Percentiles rank a stretch among this genome's conserved stretches.
Conservation (phyloP, 2,888 invertebrate genomes). For the Cephus pygmeus region DNA sequence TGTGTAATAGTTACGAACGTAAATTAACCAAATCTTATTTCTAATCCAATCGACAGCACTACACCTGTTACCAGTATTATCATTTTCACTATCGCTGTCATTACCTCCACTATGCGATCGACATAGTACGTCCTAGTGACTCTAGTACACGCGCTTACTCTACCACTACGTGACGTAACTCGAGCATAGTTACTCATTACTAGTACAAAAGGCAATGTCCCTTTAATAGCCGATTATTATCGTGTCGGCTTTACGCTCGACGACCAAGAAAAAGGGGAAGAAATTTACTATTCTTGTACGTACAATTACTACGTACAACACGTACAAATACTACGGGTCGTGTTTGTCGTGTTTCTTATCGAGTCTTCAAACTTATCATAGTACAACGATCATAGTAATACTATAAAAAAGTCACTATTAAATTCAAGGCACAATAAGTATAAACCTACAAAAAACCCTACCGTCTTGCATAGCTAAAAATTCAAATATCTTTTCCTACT, state of each 20-base stretch:
- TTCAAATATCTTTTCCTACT: neutral
- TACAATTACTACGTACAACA: neutral
- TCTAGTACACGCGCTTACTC: constrained; percentile 26
- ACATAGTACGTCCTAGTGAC: neutral
- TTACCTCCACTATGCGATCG: neutral
- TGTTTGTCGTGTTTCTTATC: neutral
- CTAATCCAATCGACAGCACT: neutral
- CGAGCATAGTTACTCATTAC: constrained; percentile 25
- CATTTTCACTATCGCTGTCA: neutral
- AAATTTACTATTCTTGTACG: neutral
- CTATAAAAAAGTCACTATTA: neutral
- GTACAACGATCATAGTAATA: neutral
- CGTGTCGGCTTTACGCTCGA: constrained; percentile 19
- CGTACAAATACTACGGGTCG: neutral
- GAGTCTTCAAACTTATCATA: neutral
- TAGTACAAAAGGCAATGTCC: constrained; percentile 33
- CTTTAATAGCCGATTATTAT: constrained; percentile 35
- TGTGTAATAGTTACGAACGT: neutral
- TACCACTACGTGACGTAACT: constrained; percentile 33
- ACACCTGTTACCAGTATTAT: neutral
- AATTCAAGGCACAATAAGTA: neutral
- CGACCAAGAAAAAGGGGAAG: constrained; percentile 11
- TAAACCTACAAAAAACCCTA: neutral
- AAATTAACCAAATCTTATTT: neutral
- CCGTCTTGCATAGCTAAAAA: neutral